These are phyloP conservation scores for Heliothis peltigera DNA, from an alignment of 2,888 invertebrate genomes.

Conservation along the genomic window DNA sequence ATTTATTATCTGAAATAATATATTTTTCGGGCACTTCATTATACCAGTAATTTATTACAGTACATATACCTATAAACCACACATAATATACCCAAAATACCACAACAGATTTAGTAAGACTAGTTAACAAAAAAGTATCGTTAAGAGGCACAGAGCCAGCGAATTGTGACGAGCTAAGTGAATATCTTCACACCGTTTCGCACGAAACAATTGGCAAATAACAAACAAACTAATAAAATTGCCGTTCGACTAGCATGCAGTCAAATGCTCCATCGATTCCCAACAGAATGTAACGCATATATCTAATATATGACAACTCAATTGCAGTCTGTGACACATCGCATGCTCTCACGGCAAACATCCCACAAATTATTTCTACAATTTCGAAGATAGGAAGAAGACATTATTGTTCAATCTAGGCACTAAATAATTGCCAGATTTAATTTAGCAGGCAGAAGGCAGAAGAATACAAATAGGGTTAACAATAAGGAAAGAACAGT, in stretches of 20 bases:
- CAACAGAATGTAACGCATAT: conserved; percentile 39
- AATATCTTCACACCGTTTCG: not conserved
- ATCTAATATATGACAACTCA: conserved; percentile 41
- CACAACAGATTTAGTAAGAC: too few species aligned
- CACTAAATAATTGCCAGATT: conserved; percentile 6
- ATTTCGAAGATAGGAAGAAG: conserved; percentile 49
- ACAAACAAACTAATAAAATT: conserved; percentile 5
- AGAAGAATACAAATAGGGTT: not conserved
- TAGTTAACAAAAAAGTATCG: not conserved
- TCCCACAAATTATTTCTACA: conserved; percentile 40
- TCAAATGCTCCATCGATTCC: conserved; percentile 41
- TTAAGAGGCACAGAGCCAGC: not conserved
- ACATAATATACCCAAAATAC: too few species aligned
- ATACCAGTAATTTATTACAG: too few species aligned
- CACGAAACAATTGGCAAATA: conserved; percentile 2
- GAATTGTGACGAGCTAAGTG: conserved; percentile 1
- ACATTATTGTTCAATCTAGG: conserved; percentile 33
- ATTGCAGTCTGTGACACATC: conserved; percentile 40
- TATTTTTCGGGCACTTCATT: too few species aligned
- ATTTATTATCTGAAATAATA: too few species aligned
- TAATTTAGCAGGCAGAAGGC: not conserved
- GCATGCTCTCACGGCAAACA: conserved; percentile 45
- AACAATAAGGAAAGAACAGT: too few species aligned
- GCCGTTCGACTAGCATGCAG: not conserved
- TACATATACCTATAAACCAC: too few species aligned